phyloP scores from a whole-genome alignment of 1,140 invertebrate genomes.

The Lithobius niger region DNA sequence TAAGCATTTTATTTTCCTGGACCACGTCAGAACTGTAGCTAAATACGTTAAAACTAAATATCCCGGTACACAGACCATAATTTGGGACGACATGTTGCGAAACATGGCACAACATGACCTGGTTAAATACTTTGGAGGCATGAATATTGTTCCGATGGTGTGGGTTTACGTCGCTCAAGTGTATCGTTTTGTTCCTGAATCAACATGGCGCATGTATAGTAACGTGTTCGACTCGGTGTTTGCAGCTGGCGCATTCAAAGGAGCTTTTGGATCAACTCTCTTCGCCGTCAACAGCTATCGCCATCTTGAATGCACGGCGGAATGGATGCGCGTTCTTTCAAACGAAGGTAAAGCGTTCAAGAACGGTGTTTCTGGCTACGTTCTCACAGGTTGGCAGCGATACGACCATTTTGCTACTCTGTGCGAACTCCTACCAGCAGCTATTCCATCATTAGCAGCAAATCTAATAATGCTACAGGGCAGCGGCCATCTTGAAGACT shows the following conservation, averaged over 20 bases:
- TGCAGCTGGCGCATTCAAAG: slow-evolving; percentile 44
- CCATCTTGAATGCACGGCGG: slow-evolving; percentile 36
- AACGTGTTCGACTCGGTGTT: slow-evolving; percentile 38
- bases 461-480: background rate
- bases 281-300: slow-evolving; percentile 35
- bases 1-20: slow-evolving; percentile 42
- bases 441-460: slow-evolving; percentile 52
- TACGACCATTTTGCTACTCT: slow-evolving; percentile 87
- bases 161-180: slow-evolving; percentile 30
- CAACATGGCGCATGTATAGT: slow-evolving; percentile 29
- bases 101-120: slow-evolving; percentile 23
- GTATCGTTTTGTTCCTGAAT: slow-evolving; percentile 25
- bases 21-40: slow-evolving; percentile 42
- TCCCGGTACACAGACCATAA: slow-evolving; percentile 29
- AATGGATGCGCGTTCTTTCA: slow-evolving; percentile 40
- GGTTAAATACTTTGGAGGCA: slow-evolving; percentile 20
- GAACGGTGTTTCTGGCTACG: slow-evolving; percentile 39
- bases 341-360: slow-evolving; percentile 38
- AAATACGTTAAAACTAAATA: slow-evolving; percentile 24
- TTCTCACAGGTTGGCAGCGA: slow-evolving; percentile 52
- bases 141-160: slow-evolving; percentile 30
- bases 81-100: slow-evolving; percentile 44
- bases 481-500: slow-evolving; percentile 12
- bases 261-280: slow-evolving; percentile 29
- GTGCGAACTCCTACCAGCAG: slow-evolving; percentile 76